These are phyloP conservation scores for Saccostrea echinata DNA, from an alignment of 1,140 invertebrate species.

Conservation along the genomic window DNA sequence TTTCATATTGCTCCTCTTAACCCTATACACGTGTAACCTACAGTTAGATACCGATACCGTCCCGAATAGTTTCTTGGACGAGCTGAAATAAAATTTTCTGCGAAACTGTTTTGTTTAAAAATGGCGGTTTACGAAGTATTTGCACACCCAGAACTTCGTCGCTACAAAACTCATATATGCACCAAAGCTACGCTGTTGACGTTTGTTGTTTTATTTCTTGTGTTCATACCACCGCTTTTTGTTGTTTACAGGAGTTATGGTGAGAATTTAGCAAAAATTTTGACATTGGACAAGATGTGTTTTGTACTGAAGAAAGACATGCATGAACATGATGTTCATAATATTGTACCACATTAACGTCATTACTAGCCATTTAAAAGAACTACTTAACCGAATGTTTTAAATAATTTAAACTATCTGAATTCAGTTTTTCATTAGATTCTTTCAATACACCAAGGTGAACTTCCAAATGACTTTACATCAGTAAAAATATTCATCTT, in stretches of 20 bases:
- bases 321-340: slow-evolving; percentile 1
- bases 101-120: slow-evolving; percentile 75
- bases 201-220: slow-evolving; percentile 73
- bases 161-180: slow-evolving; percentile 77
- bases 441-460: too few species aligned
- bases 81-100: background rate
- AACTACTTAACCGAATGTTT: background rate
- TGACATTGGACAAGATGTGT: background rate
- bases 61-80: background rate
- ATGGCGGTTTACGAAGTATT: slow-evolving; percentile 80
- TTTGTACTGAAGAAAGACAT: background rate
- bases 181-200: slow-evolving; percentile 77
- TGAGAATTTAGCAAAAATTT: slow-evolving; percentile 56
- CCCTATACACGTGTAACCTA: too few species aligned
- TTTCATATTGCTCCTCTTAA: too few species aligned
- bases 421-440: background rate
- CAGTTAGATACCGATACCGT: background rate
- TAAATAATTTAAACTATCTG: background rate
- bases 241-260: slow-evolving; percentile 79
- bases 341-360: background rate
- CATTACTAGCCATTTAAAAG: too few species aligned
- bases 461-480: too few species aligned
- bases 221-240: slow-evolving; percentile 78
- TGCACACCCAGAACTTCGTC: slow-evolving; percentile 75
- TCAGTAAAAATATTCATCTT: too few species aligned